phyloP scores from a whole-genome alignment of 2,113 vertebrate species.

The Loxodonta africana region DNA sequence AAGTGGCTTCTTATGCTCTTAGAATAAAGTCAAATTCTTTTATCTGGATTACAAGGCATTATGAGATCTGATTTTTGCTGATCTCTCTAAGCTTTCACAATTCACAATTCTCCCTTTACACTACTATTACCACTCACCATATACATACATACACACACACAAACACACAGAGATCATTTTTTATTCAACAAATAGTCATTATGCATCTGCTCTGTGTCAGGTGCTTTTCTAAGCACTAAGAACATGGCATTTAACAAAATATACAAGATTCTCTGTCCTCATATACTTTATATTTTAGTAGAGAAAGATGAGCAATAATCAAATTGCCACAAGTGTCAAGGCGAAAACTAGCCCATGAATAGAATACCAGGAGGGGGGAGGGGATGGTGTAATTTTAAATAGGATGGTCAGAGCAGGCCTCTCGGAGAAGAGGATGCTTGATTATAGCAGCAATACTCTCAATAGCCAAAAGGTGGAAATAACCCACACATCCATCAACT shows the following conservation, averaged over 20 bases:
- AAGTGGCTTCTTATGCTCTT: not conserved
- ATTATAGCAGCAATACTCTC: not conserved
- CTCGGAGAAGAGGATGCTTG: not conserved
- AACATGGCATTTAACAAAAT: not conserved
- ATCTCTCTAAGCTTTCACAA: not conserved
- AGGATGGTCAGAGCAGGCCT: not conserved
- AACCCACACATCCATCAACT: no score
- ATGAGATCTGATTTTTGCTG: not conserved
- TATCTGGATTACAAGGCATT: not conserved
- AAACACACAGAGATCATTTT: not conserved
- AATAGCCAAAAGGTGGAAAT: no score
- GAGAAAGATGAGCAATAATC: not conserved
- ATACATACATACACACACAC: no score
- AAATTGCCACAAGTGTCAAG: not conserved
- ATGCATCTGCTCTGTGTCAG: not conserved
- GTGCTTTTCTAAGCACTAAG: not conserved
- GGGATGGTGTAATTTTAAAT: not conserved
- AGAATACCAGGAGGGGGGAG: not conserved
- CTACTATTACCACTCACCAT: not conserved
- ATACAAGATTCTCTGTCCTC: not conserved
- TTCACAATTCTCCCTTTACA: not conserved
- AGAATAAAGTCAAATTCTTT: not conserved
- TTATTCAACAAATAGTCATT: not conserved
- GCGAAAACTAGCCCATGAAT: not conserved
- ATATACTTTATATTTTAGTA: not conserved